Percentiles rank a stretch among this genome's conserved stretches.
Conservation (phyloP, 2,888 invertebrate genomes). For the Athalia rosae region DNA sequence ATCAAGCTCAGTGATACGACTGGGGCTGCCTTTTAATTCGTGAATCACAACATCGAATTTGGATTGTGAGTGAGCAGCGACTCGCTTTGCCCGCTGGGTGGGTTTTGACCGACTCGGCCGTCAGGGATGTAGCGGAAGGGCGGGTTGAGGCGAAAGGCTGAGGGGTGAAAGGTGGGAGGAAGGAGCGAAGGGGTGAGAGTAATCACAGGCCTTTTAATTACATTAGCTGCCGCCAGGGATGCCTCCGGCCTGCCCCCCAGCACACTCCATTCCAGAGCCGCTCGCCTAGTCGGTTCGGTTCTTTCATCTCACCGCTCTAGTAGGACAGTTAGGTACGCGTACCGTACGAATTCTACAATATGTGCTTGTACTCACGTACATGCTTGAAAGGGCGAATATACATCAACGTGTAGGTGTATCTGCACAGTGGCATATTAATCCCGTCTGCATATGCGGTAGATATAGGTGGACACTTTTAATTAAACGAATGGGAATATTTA, state of each 20-base stretch:
- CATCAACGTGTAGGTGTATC: too few relatives aligned
- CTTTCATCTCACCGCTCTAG: conserved; percentile 58
- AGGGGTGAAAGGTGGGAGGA: conserved; percentile 50
- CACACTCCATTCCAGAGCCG: conserved; percentile 28
- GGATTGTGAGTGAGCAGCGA: conserved; percentile 15
- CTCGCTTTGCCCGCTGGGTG: conserved; percentile 56
- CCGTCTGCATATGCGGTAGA: too few relatives aligned
- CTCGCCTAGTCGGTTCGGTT: conserved; percentile 52
- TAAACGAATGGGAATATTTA: conserved; percentile 6
- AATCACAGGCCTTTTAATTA: conserved; percentile 64
- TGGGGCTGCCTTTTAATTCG: conserved; percentile 23
- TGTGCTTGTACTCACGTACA: background rate
- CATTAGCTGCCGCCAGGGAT: conserved; percentile 60
- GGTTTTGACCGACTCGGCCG: conserved; percentile 50
- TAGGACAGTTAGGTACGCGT: conserved; percentile 30
- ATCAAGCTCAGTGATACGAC: background rate
- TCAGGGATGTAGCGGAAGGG: background rate
- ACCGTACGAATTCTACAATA: conserved; percentile 20
- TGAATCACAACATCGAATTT: conserved; percentile 40
- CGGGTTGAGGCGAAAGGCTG: conserved; percentile 39
- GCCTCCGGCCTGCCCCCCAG: conserved; percentile 50
- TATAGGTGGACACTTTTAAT: conserved; percentile 9
- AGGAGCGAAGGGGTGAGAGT: conserved; percentile 50
- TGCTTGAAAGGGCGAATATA: too few relatives aligned
- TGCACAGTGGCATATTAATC: too few relatives aligned